Percentiles rank a stretch among this genome's conserved stretches.
phyloP scores from a whole-genome alignment of 2,113 vertebrate genomes.

The Sorex araneus region DNA sequence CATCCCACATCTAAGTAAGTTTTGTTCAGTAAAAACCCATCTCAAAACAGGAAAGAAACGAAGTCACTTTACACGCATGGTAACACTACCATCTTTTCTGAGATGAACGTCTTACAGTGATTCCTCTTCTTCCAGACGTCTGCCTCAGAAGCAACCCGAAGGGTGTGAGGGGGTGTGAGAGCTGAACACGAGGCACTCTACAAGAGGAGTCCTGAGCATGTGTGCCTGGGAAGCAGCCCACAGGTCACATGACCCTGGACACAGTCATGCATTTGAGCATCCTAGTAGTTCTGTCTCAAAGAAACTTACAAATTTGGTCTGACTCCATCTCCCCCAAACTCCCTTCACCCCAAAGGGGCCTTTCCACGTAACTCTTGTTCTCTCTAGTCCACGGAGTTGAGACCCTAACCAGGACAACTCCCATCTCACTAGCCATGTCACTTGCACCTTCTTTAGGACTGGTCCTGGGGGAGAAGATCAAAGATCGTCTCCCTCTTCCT shows the following conservation, averaged over 20 bases:
- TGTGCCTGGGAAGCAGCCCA: neutral
- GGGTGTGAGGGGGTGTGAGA: neutral
- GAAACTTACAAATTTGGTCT: neutral
- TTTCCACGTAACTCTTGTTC: neutral
- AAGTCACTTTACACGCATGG: neutral
- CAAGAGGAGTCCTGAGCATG: neutral
- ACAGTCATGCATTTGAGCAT: accelerated
- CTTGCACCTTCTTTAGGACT: neutral
- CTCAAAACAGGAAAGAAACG: neutral
- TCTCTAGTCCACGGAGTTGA: neutral
- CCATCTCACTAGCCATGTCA: accelerated
- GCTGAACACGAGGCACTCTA: neutral
- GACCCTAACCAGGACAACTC: neutral
- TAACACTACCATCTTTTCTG: neutral
- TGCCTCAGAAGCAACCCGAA: neutral
- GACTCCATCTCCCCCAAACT: neutral
- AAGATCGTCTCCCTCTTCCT: neutral
- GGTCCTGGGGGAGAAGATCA: neutral
- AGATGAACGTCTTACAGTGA: neutral
- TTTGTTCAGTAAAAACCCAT: too few relatives aligned
- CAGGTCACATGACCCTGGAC: accelerated
- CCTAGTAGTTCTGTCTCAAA: neutral
- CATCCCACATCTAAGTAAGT: too few relatives aligned
- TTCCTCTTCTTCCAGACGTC: neutral
- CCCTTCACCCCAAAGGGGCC: neutral